Conservation (phyloP, 1,140 invertebrate species). For the Drosophila nebulosa region DNA sequence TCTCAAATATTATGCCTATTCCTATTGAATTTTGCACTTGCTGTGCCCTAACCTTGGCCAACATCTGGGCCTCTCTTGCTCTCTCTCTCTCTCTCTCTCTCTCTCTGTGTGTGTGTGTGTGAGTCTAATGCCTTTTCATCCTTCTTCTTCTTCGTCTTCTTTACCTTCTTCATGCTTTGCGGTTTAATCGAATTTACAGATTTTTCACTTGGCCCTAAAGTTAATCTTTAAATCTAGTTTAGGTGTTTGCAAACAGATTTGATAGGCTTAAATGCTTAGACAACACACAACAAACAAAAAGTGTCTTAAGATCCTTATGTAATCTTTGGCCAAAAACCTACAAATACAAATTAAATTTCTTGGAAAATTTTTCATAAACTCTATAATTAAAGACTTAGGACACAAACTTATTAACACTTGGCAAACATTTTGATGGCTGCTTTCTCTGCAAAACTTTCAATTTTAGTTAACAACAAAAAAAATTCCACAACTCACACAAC, state of each 20-base stretch:
- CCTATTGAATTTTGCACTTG: slow-evolving; percentile 44
- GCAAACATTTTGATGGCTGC: neutral
- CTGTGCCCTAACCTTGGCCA: slow-evolving; percentile 40
- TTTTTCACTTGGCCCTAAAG: slow-evolving; percentile 27
- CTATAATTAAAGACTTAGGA: slow-evolving; percentile 55
- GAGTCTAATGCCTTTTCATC: slow-evolving; percentile 28
- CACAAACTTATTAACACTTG: slow-evolving; percentile 21
- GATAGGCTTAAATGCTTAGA: slow-evolving; percentile 63
- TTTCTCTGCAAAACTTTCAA: slow-evolving; percentile 5
- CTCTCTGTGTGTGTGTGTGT: slow-evolving; percentile 7
- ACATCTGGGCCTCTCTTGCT: slow-evolving; percentile 14
- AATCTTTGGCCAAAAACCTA: slow-evolving; percentile 18
- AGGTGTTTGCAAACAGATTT: slow-evolving; percentile 69
- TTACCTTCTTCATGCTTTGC: slow-evolving; percentile 57
- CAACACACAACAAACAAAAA: slow-evolving; percentile 50
- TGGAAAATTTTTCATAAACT: slow-evolving; percentile 37
- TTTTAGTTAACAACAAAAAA: neutral
- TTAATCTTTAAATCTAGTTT: slow-evolving; percentile 25
- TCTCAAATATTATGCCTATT: slow-evolving; percentile 16
- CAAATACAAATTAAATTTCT: slow-evolving; percentile 30
- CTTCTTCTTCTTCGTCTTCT: neutral
- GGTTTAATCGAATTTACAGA: slow-evolving; percentile 77
- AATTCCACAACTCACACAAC: no score
- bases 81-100: no score
- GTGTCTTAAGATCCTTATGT: slow-evolving; percentile 66